Evolutionary conservation across 2,797 vertebrate species (phyloP).

Genomic region (Trachops cirrhosus): DNA sequence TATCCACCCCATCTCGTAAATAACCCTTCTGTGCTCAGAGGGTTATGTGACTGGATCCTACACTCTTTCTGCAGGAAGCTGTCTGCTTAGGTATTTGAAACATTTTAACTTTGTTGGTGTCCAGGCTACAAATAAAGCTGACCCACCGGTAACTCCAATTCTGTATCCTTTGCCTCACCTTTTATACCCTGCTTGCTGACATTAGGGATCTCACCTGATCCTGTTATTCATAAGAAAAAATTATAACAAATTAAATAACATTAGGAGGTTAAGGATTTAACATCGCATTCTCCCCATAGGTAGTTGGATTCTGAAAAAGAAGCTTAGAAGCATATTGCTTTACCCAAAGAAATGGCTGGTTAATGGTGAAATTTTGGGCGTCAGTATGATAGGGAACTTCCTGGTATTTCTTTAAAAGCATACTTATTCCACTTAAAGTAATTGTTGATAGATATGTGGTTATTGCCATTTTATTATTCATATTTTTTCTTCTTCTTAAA

Average conservation of each 20-base stretch:
- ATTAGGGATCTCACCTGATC: not conserved
- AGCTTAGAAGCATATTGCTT: not conserved
- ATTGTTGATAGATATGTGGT: not conserved
- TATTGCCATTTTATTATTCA: not conserved
- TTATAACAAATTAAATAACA: not conserved
- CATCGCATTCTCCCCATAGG: not conserved
- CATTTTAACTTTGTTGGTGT: not conserved
- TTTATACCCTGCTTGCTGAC: not conserved
- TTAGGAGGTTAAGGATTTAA: not conserved
- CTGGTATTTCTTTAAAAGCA: not conserved
- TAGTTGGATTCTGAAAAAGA: not conserved
- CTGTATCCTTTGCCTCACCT: not conserved
- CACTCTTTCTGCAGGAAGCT: not conserved
- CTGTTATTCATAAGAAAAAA: constrained; percentile 1
- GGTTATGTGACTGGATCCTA: not conserved
- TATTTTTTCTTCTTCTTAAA: not conserved
- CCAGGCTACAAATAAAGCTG: not conserved
- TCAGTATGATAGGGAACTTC: not conserved
- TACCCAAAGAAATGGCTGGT: not conserved
- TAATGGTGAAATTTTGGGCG: not conserved
- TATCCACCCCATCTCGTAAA: not conserved
- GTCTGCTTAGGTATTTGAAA: not conserved
- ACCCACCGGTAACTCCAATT: not conserved
- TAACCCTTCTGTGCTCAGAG: not conserved
- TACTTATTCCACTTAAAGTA: not conserved